Evolutionary conservation across 2,888 invertebrate genomes (phyloP).

Genomic region (Prosapia bicincta): DNA sequence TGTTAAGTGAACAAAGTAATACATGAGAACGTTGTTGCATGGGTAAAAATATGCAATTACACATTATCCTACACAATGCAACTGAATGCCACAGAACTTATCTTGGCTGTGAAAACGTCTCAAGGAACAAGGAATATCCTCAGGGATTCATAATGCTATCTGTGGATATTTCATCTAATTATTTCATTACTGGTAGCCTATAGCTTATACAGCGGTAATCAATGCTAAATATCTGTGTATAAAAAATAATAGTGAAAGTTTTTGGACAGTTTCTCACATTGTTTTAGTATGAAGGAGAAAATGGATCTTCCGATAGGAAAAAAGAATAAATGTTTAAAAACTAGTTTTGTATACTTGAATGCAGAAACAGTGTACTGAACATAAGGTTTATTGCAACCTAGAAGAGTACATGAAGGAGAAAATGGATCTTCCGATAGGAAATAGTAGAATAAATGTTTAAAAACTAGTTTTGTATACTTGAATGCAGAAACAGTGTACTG

Average conservation of each 20-base stretch:
- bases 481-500: no score
- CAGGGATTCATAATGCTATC: neutral
- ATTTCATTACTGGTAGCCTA: no score
- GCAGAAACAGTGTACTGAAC: no score
- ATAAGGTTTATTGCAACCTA: no score
- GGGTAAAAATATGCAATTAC: neutral
- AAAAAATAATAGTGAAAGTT: neutral
- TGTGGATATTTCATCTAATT: neutral
- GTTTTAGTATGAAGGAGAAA: neutral
- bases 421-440: no score
- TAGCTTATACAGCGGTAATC: neutral
- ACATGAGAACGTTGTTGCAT: neutral
- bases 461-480: no score
- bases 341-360: no score
- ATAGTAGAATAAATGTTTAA: no score
- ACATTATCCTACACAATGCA: neutral
- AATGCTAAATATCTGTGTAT: neutral
- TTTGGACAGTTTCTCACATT: neutral
- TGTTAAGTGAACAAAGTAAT: neutral
- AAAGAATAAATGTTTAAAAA: constrained; percentile 2
- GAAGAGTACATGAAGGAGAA: no score
- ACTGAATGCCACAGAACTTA: neutral
- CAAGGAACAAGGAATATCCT: neutral
- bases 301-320: no score
- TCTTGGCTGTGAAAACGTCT: neutral